Evolutionary conservation across 2,797 vertebrate species (phyloP), one percentile per base, ranked within the genome.

Genomic region (Myotis planiceps): DNA sequence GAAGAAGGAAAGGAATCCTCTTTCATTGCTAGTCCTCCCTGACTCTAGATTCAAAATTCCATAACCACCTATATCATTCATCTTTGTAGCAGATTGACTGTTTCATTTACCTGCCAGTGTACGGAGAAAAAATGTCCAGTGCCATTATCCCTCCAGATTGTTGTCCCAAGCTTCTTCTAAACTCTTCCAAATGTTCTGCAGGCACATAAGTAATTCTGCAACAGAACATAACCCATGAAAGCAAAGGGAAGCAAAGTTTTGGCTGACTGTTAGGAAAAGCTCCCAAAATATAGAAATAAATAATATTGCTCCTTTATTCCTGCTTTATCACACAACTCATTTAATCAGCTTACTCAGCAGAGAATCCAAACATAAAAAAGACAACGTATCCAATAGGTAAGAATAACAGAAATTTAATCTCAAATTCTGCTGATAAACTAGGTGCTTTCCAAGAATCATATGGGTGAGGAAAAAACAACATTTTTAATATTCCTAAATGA

Each of bases 171-270:
- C 97, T 98, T 90, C 98, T 96, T 97, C 98, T 99, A 98, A 99
- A 99, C 92, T 99, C 99, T 68, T 99, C 99, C 97, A 99, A 98
- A 97, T 99, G 99, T 97, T 99, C 99, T 80, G 99, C 99, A 90
- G 99, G 99, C 95, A 99, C 99, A 96, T 99, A 99, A 0, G 98
- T 99, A 98, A 99, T 99, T 98, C 99, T 99, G 98, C 95, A 98
- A 99, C 71, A 98, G 95, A 98, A 98, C 0, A 92, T 8, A 94
- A 23, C 37, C 94, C 60, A 87, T 84, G 4, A 97, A 93, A 97
- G 45, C 10, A 97, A 94, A 92, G 25, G 9, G 90, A 47, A 96
- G 63, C 25, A 60, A 92, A 78, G 49, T n/a, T 75, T 25, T n/a
- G 2, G 16, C 74, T 71, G 80, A 3, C 2, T 91, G 6, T 68